Evolutionary conservation across 1,140 invertebrate species (phyloP), one percentile per base, ranked within the genome.

Genomic region (Asobara japonica): DNA sequence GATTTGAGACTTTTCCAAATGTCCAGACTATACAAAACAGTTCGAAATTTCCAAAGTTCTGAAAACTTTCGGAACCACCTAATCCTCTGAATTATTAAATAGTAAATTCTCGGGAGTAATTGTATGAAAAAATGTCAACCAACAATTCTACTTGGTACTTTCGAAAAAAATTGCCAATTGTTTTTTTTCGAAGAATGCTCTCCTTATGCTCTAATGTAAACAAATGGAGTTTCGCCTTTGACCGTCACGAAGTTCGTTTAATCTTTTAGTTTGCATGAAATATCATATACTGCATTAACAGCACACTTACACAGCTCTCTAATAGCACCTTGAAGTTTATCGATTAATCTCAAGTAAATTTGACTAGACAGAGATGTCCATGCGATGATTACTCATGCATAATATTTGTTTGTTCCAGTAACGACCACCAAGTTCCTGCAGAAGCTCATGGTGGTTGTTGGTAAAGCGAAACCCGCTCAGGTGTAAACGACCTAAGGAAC

Each of bases 361-460:
- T 33, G 25, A 60, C 56, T 16, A 30, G 45, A 41, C 11, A 38
- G 0, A 18, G 30, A 64, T 62, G 7, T 45, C 13, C 5, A 11
- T 33, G 25, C 5, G 8, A 11, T 10, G 27, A 0, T 7, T 27
- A 48, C 16, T 45, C 33, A 71, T 27, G 41, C 11, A n/a, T 64
- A 22, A 38, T 71, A 2, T 56, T 22, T 22, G 61, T 89, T 89
- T 73, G 61, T 90, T 90, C 18, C 88, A 91, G 90, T 90, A 87
- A 89, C 78, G 75, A 73, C 86, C 36, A 93, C 91, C 10, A 88
- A 87, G 74, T 87, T 89, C 76, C 83, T 93, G 73, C 92, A 93
- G 79, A 92, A 91, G 78, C 80, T 91, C 76, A 88, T 93, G 79
- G 82, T 92, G 82, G 91, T 92, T 68, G 89, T 92, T 76, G 91